Base-by-base conservation (phyloP, 2,888 invertebrate species). In the Agonopterix alstromeriana region DNA sequence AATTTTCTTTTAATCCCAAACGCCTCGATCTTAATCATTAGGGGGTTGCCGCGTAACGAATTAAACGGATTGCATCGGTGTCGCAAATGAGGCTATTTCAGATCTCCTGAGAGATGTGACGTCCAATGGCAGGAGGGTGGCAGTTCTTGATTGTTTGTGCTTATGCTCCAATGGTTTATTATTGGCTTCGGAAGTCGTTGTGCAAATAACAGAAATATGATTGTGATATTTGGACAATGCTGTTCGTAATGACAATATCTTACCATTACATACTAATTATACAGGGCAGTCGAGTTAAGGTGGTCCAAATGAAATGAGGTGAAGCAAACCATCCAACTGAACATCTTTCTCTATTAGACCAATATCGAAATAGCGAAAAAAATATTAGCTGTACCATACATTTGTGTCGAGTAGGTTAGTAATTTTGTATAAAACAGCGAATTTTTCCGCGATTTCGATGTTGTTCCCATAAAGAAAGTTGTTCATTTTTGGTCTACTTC, bases 1-100 rank as follows among this genome's bases (percentile, higher is more conserved):
- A 86, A 86, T 86, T 88, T 86, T 87, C 86, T 86, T 87, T 86
- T 88, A 86, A 88, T 86, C 85, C 83, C 77, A 68, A 79, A 78
- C 73, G 82, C 77, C 77, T 77, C 76, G 73, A 82, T 82, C 70
- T 75, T 79, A 82, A 86, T 85, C 79, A 77, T 77, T 65, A 68
- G 79, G 77, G 85, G 84, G 83, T 77, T 78, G 77, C 76, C 57
- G 73, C 79, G 84, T 82, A 74, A 77, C 85, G 82, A 86, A 86
- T 85, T 85, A 83, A 83, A 78, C 79, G 79, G 79, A 87, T 88
- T 85, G 86, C 82, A 77, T 84, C 75, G 79, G 81, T 82, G 80
- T 85, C 84, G 76, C 80, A 86, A 88, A 86, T 86, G 82, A 85
- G 83, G 68, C 82, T 72, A 86, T 82, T 88, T 82, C 75, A 81